Conservation (phyloP, 2,113 vertebrate genomes). For the Galeopterus variegatus region DNA sequence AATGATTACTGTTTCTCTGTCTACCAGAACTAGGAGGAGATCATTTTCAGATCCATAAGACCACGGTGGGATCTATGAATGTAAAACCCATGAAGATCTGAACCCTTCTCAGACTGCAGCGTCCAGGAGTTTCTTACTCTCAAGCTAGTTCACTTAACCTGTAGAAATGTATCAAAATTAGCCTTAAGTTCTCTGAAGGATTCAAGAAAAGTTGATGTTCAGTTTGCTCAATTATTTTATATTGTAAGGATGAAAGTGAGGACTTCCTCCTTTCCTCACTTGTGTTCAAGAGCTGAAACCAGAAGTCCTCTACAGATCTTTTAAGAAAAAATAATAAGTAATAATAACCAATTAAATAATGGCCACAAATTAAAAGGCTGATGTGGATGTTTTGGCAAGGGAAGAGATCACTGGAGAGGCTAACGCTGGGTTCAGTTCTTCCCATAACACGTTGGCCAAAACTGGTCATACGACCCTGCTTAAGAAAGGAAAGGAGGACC, state of each 20-base stretch:
- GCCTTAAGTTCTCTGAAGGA: background rate
- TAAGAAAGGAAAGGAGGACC: background rate
- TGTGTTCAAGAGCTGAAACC: background rate
- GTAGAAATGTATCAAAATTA: background rate
- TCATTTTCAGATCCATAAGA: background rate
- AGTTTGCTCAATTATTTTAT: background rate
- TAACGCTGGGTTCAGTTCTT: background rate
- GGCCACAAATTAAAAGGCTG: background rate
- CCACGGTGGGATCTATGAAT: accelerated
- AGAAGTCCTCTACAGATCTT: background rate
- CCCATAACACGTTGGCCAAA: background rate
- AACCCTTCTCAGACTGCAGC: background rate
- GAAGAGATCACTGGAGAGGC: background rate
- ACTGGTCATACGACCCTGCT: background rate
- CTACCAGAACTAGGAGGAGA: background rate
- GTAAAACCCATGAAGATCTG: background rate
- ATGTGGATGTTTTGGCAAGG: background rate
- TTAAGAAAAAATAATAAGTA: background rate
- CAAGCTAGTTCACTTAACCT: background rate
- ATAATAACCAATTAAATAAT: background rate
- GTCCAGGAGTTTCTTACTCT: background rate
- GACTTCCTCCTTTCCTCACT: background rate
- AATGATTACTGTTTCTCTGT: background rate
- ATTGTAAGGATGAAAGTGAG: background rate
- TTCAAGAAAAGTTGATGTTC: background rate